Evolutionary conservation across 2,113 vertebrate genomes (phyloP).

Genomic region (Gambusia affinis): DNA sequence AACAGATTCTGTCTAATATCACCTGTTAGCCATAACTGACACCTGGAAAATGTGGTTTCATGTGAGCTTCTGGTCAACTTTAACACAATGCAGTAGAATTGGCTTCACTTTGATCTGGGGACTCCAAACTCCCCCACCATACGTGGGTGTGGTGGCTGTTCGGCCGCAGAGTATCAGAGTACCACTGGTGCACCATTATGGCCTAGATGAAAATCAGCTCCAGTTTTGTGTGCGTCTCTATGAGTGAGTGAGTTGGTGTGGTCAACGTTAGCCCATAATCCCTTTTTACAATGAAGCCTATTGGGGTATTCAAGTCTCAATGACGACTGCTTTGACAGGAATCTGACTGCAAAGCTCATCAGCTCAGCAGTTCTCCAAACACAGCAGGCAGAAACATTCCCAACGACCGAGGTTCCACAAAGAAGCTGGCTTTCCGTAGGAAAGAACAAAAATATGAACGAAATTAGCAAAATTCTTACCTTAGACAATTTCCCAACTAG

Average conservation of each 20-base stretch:
- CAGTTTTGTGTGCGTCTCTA: constrained; percentile 20
- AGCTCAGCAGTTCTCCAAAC: constrained; percentile 59
- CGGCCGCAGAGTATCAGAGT: no score
- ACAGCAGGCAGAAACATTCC: constrained; percentile 4
- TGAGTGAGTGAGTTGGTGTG: constrained; percentile 1
- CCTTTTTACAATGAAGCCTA: constrained; percentile 60
- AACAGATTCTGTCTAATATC: background rate
- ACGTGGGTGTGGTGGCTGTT: no score
- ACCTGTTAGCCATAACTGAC: background rate
- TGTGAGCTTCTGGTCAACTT: background rate
- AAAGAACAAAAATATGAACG: no score
- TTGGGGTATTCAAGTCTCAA: constrained; percentile 49
- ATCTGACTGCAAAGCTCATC: constrained; percentile 60
- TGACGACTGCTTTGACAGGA: constrained; percentile 62
- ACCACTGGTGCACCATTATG: constrained; percentile 6
- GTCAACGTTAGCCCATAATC: constrained; percentile 62
- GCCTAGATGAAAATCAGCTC: constrained; percentile 37
- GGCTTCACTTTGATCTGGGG: no score
- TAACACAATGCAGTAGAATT: background rate
- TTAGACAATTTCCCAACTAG: no score
- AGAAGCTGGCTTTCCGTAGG: no score
- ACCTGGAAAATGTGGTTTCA: background rate
- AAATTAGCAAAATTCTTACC: background rate
- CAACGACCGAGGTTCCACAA: background rate
- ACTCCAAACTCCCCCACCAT: no score